Conservation (phyloP, 2,797 vertebrate species). For the Macropus fuliginosus region DNA sequence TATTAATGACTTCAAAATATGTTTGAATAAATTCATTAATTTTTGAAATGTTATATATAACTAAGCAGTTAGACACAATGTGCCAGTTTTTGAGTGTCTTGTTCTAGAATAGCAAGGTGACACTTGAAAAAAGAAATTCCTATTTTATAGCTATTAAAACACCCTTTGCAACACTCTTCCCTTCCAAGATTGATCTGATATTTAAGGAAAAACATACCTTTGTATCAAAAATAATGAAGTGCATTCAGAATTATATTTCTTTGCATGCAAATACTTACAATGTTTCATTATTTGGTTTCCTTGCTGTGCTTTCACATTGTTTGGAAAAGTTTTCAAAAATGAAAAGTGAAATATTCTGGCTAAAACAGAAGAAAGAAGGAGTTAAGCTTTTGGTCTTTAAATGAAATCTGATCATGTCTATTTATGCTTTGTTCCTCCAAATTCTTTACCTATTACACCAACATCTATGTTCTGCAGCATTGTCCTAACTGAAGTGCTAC, state of each 20-base stretch:
- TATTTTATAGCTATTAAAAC: slow-evolving; percentile 70
- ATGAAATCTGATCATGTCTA: slow-evolving; percentile 55
- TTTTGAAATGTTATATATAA: slow-evolving; percentile 30
- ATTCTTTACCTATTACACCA: slow-evolving; percentile 53
- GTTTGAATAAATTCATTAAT: slow-evolving; percentile 34
- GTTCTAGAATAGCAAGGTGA: slow-evolving; percentile 15
- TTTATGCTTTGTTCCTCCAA: slow-evolving; percentile 63
- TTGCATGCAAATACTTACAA: slow-evolving; percentile 82
- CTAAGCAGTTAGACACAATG: slow-evolving; percentile 1
- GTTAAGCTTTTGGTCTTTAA: slow-evolving; percentile 71
- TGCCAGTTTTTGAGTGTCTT: slow-evolving; percentile 8
- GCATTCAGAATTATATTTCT: slow-evolving; percentile 49
- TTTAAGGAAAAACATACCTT: slow-evolving; percentile 59
- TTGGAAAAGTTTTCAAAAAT: slow-evolving; percentile 86
- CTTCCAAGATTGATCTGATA: slow-evolving; percentile 61
- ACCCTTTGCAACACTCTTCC: slow-evolving; percentile 42
- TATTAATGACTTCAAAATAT: slow-evolving; percentile 19
- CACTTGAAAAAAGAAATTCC: slow-evolving; percentile 50
- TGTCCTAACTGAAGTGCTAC: slow-evolving; percentile 66
- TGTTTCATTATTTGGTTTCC: slow-evolving; percentile 77
- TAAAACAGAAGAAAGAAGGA: slow-evolving; percentile 78
- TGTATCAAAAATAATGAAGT: slow-evolving; percentile 41
- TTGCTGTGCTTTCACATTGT: slow-evolving; percentile 84
- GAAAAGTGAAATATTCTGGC: slow-evolving; percentile 83
- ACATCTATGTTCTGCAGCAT: slow-evolving; percentile 20